These are phyloP conservation scores for Drosophila lacertosa DNA, from an alignment of 1,140 invertebrate species.

Conservation along the genomic window DNA sequence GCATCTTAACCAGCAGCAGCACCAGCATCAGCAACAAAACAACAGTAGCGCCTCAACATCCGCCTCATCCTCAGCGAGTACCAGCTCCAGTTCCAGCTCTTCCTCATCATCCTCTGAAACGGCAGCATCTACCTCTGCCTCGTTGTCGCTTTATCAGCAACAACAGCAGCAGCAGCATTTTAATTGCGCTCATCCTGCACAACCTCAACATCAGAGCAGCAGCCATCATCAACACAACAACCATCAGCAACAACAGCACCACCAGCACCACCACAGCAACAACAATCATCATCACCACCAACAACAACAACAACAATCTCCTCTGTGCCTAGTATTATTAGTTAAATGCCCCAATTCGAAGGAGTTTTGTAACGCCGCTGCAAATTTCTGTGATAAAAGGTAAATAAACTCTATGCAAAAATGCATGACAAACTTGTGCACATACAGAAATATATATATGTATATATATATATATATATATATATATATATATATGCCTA, in stretches of 20 bases:
- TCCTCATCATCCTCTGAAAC: constrained; percentile 30
- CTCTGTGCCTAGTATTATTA: constrained; percentile 84
- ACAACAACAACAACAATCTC: constrained; percentile 81
- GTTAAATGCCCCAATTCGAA: constrained; percentile 84
- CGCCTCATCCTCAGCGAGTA: constrained; percentile 27
- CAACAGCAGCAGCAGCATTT: constrained; percentile 59
- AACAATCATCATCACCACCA: constrained; percentile 11
- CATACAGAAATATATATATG: neutral
- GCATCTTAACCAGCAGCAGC: constrained; percentile 81
- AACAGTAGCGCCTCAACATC: constrained; percentile 34
- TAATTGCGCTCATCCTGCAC: constrained; percentile 65
- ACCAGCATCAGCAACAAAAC: constrained; percentile 52
- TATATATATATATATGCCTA: neutral
- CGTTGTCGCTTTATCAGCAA: constrained; percentile 46
- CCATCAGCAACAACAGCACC: constrained; percentile 42
- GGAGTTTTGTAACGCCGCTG: constrained; percentile 84
- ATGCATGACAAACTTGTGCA: neutral
- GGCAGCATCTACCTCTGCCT: constrained; percentile 44
- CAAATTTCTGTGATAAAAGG: constrained; percentile 84
- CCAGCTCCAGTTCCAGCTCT: constrained; percentile 29
- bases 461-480: neutral
- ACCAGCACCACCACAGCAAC: constrained; percentile 20
- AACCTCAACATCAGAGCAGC: constrained; percentile 47
- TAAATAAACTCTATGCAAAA: constrained; percentile 54
- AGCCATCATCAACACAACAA: constrained; percentile 47